Conservation (phyloP, 1,140 invertebrate genomes). For the Mycetomoellerius zeteki region DNA sequence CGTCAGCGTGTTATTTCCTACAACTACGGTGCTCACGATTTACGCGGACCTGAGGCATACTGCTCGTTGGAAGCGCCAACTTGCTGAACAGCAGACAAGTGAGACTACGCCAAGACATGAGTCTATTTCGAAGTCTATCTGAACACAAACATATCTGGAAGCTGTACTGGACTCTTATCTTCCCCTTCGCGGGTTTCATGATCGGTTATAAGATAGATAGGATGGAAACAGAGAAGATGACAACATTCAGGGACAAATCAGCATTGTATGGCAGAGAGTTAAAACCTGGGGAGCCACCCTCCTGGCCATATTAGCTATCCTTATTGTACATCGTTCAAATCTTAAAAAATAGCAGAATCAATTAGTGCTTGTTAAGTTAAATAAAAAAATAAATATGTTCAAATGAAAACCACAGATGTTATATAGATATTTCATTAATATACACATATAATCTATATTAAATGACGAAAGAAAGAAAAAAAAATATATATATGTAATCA, state of each 20-base stretch:
- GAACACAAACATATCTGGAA: conserved; percentile 60
- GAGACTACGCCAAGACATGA: background rate
- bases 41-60: conserved; percentile 91
- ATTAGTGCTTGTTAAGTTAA: conserved; percentile 48
- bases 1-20: conserved; percentile 89
- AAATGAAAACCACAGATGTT: background rate
- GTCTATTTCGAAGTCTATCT: background rate
- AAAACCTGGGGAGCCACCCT: conserved; percentile 90
- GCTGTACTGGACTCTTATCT: conserved; percentile 76
- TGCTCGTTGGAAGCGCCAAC: conserved; percentile 89
- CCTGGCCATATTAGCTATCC: conserved; percentile 87
- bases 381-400: conserved; percentile 36
- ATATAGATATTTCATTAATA: conserved; percentile 11
- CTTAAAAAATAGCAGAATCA: conserved; percentile 21
- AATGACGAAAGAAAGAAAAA: background rate
- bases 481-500: conserved; percentile 2
- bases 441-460: background rate
- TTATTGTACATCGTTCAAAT: background rate
- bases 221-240: conserved; percentile 90
- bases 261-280: conserved; percentile 90
- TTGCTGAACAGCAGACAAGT: conserved; percentile 62
- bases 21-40: conserved; percentile 87
- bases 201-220: conserved; percentile 90
- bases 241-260: conserved; percentile 92
- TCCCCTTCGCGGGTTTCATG: conserved; percentile 88